phyloP scores from a whole-genome alignment of 2,797 vertebrate genomes.

The Smutsia temminckii region DNA sequence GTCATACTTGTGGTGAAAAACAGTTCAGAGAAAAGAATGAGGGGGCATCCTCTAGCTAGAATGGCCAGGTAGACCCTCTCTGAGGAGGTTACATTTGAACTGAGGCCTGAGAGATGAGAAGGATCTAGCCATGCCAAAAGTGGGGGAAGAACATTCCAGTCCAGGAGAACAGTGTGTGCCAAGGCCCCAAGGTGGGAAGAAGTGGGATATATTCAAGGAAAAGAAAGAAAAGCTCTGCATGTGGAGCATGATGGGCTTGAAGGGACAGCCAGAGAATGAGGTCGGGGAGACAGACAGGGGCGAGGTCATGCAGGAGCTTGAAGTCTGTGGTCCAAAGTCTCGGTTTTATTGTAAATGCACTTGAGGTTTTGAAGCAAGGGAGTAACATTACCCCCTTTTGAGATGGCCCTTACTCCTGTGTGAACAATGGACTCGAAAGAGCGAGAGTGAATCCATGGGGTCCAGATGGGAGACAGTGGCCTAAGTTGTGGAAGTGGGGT shows the following conservation, averaged over 20 bases:
- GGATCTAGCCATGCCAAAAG: not conserved
- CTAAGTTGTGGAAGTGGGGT: not conserved
- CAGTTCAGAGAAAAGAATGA: slow-evolving; percentile 24
- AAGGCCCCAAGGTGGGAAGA: slow-evolving; percentile 2
- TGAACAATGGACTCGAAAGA: slow-evolving; percentile 36
- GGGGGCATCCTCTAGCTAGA: not conserved
- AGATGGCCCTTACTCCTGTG: not conserved
- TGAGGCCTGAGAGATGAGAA: slow-evolving; percentile 40
- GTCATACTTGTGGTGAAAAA: slow-evolving; percentile 22
- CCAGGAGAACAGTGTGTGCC: slow-evolving; percentile 10
- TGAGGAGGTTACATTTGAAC: slow-evolving; percentile 22
- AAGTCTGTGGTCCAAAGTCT: slow-evolving; percentile 30
- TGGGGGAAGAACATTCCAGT: not conserved
- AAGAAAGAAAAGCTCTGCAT: slow-evolving; percentile 34
- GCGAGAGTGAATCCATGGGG: not conserved
- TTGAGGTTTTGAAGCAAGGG: slow-evolving; percentile 23
- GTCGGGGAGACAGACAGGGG: slow-evolving; percentile 1
- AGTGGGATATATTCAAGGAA: slow-evolving; percentile 41
- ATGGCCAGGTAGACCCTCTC: not conserved
- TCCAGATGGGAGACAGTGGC: not conserved
- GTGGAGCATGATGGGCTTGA: slow-evolving; percentile 12
- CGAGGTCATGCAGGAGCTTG: not conserved
- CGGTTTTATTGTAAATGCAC: slow-evolving; percentile 29
- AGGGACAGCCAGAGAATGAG: slow-evolving; percentile 32
- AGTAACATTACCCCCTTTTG: not conserved